Evolutionary conservation across 2,888 invertebrate genomes (phyloP).

Genomic region (Capitulum mitella): DNA sequence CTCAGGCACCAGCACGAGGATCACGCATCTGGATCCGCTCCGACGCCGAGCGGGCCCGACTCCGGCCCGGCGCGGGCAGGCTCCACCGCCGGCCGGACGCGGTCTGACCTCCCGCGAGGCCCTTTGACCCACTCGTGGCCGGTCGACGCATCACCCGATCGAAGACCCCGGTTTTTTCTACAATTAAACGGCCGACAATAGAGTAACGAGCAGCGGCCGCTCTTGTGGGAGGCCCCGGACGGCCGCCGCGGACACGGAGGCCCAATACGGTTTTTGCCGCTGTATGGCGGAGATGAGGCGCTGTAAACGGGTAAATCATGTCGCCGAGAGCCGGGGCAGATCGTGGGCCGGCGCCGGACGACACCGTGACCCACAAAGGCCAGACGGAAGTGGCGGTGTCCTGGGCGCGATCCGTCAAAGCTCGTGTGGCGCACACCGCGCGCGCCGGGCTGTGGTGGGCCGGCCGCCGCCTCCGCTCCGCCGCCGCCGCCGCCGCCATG

Average conservation of each 20-base stretch:
- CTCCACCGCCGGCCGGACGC: too few relatives aligned
- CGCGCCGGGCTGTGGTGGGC: too few relatives aligned
- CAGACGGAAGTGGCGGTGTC: too few relatives aligned
- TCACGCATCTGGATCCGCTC: too few relatives aligned
- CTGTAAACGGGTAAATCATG: slow-evolving; percentile 11
- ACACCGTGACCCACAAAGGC: slow-evolving; percentile 15
- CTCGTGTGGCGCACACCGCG: background rate
- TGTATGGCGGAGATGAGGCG: background rate
- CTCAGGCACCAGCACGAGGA: too few relatives aligned
- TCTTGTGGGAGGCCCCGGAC: background rate
- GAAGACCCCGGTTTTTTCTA: background rate
- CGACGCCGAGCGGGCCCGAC: too few relatives aligned
- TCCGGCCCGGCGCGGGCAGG: too few relatives aligned
- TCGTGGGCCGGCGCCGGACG: background rate
- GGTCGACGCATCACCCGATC: background rate
- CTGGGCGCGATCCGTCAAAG: background rate
- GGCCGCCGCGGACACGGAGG: background rate
- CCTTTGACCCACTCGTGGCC: background rate
- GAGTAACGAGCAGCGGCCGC: background rate
- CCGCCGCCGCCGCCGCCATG: slow-evolving; percentile 2
- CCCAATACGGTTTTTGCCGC: background rate
- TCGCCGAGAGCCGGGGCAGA: background rate
- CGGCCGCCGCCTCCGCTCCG: background rate
- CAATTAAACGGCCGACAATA: background rate
- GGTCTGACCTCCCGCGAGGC: background rate